phyloP scores from a whole-genome alignment of 37 sponge, comb jelly and placozoan species.

The Halichondria panicea region DNA sequence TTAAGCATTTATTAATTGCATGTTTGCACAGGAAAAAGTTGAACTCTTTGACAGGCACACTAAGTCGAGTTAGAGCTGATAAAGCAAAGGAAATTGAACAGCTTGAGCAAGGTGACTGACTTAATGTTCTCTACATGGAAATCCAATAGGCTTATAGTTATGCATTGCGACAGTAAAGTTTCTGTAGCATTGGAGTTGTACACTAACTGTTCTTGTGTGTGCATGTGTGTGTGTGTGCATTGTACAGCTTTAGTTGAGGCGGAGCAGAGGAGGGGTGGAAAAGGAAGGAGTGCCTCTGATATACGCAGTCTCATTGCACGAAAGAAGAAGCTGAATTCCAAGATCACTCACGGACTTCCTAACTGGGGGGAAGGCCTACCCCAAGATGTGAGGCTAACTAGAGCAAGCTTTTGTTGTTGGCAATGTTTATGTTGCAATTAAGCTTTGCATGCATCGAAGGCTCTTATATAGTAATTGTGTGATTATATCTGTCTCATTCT shows the following conservation, averaged over 20 bases:
- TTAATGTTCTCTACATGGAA: background rate
- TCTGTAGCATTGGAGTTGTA: background rate
- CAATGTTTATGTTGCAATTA: too few species aligned
- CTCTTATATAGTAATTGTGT: too few species aligned
- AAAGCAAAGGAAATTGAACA: constrained; percentile 35
- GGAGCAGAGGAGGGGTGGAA: constrained; percentile 19
- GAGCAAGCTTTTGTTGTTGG: too few species aligned
- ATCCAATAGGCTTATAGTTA: too few species aligned
- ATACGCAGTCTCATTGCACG: constrained; percentile 16
- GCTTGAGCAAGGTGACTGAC: constrained; percentile 46
- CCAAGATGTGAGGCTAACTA: constrained; percentile 66
- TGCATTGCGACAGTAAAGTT: too few species aligned
- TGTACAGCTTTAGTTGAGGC: constrained; percentile 37
- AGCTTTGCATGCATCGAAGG: too few species aligned
- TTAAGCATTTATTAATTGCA: background rate
- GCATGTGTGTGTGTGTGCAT: too few species aligned
- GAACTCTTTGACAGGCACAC: constrained; percentile 29
- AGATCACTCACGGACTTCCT: constrained; percentile 31
- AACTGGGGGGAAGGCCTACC: constrained; percentile 69
- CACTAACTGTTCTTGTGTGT: too few species aligned
- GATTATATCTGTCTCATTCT: too few species aligned
- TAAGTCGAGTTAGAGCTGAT: constrained; percentile 43
- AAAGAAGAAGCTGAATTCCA: constrained; percentile 18
- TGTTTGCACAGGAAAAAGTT: constrained; percentile 43
- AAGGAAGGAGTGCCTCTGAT: background rate